Percentiles rank a stretch among this genome's conserved stretches.
These are phyloP conservation scores for Agrochola macilenta DNA, from an alignment of 2,888 invertebrate genomes.

Conservation along the genomic window DNA sequence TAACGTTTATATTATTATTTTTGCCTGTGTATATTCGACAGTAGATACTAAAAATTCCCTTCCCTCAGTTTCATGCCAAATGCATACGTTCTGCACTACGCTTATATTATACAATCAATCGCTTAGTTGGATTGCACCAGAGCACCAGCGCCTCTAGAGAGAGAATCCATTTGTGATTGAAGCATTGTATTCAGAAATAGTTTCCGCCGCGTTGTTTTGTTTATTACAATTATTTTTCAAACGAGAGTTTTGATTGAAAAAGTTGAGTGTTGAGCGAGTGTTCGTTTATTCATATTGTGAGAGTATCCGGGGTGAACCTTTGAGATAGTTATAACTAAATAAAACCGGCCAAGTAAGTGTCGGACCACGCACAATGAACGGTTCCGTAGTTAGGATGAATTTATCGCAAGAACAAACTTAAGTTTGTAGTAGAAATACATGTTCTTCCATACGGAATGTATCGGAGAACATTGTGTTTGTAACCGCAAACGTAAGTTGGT, in stretches of 20 bases:
- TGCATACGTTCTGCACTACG: background rate
- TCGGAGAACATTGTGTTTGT: too few species aligned
- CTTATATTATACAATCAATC: conserved; percentile 30
- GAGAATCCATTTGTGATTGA: conserved; percentile 29
- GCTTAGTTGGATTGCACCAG: conserved; percentile 11
- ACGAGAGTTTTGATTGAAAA: conserved; percentile 27
- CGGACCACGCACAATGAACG: too few species aligned
- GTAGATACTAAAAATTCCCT: too few species aligned
- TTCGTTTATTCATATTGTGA: conserved; percentile 10
- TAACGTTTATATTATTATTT: background rate
- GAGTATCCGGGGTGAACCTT: background rate
- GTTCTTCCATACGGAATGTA: too few species aligned
- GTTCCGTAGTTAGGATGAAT: too few species aligned
- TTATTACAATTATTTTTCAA: conserved; percentile 8
- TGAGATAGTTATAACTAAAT: too few species aligned
- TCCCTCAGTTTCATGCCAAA: background rate
- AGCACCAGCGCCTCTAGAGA: conserved; percentile 15
- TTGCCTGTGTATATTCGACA: too few species aligned
- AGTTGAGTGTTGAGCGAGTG: background rate
- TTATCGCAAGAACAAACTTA: too few species aligned
- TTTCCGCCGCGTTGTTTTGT: conserved; percentile 2
- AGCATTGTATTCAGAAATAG: conserved; percentile 28
- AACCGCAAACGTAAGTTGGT: too few species aligned
- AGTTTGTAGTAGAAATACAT: too few species aligned
- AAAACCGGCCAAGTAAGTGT: too few species aligned